Conservation (phyloP, 2,113 vertebrate species). For the Aix galericulata region DNA sequence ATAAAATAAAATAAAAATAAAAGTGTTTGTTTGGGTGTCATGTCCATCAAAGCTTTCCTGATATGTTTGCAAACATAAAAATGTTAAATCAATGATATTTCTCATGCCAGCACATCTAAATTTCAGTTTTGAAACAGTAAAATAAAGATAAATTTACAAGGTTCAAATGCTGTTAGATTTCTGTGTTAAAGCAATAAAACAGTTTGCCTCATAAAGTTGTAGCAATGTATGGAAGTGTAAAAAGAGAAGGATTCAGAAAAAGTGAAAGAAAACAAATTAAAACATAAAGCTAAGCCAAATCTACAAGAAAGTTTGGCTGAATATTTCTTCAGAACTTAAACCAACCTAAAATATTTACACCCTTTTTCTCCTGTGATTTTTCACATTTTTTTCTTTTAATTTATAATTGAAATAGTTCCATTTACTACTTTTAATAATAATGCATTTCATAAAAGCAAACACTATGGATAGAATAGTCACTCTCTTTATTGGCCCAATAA, state of each 20-base stretch:
- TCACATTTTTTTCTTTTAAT: not conserved
- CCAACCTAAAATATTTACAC: not conserved
- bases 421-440: not conserved
- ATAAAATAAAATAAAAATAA: conserved; percentile 32
- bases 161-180: not conserved
- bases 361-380: not conserved
- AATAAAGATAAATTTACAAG: conserved; percentile 48
- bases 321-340: conserved; percentile 4
- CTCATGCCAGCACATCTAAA: not conserved
- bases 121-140: not conserved
- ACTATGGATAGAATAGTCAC: not conserved
- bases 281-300: conserved; percentile 42
- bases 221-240: not conserved
- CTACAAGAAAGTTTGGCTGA: not conserved
- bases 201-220: not conserved
- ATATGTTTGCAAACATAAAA: conserved; percentile 55
- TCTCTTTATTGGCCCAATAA: not conserved
- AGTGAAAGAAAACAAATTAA: not conserved
- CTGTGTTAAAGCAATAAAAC: conserved; percentile 15
- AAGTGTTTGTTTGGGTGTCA: conserved; percentile 34
- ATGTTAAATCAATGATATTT: conserved; percentile 8
- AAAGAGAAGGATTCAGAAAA: not conserved
- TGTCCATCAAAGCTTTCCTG: conserved; percentile 32
- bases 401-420: not conserved
- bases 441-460: not conserved